Base-by-base conservation (phyloP, 1,140 invertebrate species). In the Ectropis grisescens region DNA sequence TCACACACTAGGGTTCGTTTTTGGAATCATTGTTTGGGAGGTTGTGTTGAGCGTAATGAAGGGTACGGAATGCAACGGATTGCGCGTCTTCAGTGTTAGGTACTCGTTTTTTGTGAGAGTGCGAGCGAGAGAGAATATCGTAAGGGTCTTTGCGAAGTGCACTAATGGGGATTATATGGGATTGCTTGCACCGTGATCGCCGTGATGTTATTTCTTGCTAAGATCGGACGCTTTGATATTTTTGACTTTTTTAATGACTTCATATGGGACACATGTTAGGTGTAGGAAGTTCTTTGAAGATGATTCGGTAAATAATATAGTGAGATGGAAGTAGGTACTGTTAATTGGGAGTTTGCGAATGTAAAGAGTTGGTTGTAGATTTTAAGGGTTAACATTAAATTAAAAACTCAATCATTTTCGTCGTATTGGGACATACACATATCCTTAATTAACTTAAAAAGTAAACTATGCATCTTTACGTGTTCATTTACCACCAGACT, bases 161-260 rank as follows among this genome's bases (percentile, higher is more conserved):
- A 60, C 69, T 78, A 74, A 78, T 78, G 68, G 67, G 58, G 61
- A 62, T 66, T 69, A 65, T 72, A 57, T 65, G 51, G 57, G 58
- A 61, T 65, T 67, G 56, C 50, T 47, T 47, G 39, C 45, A 33
- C 39, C 42, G 16, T 19, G 16, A 42, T 52, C 32, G 44, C 44
- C n/a, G n/a, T n/a, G n/a, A n/a, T n/a, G 38, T 52, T 47, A 39
- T 52, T 48, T 41, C 48, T 42, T 41, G 47, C 34, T 43, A 33
- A 32, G 31, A 48, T 35, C 35, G 36, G 49, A 32, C 40, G 29
- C 32, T 35, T 36, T 47, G 26, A 29, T 29, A 32, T 42, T 37
- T 49, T 49, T 9, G 19, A 22, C 4, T 22, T 22, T 22, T 22
- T 4, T 22, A 22, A n/a, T n/a, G n/a, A n/a, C n/a, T n/a, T n/a